Base-by-base conservation (phyloP, 2,888 invertebrate genomes). In the Diploptera punctata region DNA sequence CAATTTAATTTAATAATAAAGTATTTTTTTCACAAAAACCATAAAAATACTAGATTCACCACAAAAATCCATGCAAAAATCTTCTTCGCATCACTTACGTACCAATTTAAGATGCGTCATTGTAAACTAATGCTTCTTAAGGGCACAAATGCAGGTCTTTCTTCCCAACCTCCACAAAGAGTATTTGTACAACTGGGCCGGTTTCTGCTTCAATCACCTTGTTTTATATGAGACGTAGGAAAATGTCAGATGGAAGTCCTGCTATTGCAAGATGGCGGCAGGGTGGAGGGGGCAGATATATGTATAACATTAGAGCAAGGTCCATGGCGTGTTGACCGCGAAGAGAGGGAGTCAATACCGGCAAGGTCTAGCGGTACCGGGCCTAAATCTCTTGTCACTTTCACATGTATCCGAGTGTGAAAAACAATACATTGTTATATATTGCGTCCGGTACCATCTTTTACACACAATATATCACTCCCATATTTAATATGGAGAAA, bases 171-270 rank as follows among this genome's bases (percentile, higher is more conserved):
- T 26, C 31, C 57, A 57, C 57, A 26, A 49, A n/a, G 52, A 19
- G 68, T 67, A 61, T 68, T 57, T 33, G 52, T 18, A 38, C 57
- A 61, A 73, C 73, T 73, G 73, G 73, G 65, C 62, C 70, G 71
- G 71, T 21, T 21, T 62, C 31, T 31, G 62, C 21, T 44, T 60
- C 61, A 49, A 29, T 60, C 73, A 44, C 73, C 68, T 68, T 71
- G 73, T 73, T 73, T 73, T 73, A 73, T 73, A 73, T 71, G 68
- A 54, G 60, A 68, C 54, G 68, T 61, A 73, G 38, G 57, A 31
- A 72, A 68, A 67, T 73, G 70, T 70, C 73, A 70, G 52, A 16
- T 21, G 57, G 29, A 49, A 18, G 49, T n/a, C n/a, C 44, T 19
- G 44, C 16, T 16, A 16, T 19, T 21, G 29, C 9, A 21, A 29